These are phyloP conservation scores for Pseudoips prasinana DNA, from an alignment of 2,888 invertebrate species.

Conservation along the genomic window DNA sequence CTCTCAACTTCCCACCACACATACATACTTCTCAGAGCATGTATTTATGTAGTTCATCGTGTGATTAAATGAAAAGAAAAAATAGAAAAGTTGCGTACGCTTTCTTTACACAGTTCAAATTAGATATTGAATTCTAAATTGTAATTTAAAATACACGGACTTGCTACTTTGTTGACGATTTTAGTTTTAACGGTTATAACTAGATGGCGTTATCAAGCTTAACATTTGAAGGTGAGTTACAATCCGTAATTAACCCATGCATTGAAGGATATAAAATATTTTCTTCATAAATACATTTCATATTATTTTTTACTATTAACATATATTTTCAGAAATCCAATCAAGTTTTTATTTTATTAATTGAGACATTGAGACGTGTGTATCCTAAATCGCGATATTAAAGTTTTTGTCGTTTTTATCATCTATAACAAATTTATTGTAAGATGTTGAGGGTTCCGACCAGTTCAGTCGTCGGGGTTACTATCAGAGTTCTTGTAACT, in stretches of 20 bases:
- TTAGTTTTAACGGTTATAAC: conserved; percentile 12
- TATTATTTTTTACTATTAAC: not conserved
- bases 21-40: too few species aligned
- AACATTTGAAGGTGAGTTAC: not conserved
- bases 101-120: too few species aligned
- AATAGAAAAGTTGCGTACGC: too few species aligned
- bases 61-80: too few species aligned
- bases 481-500: conserved; percentile 61
- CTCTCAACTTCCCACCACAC: too few species aligned
- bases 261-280: not conserved
- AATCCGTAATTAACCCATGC: not conserved
- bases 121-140: too few species aligned
- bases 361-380: accelerated
- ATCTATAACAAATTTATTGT: conserved; percentile 19
- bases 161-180: too few species aligned
- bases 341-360: too few species aligned
- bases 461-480: conserved; percentile 77
- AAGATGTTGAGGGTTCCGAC: conserved; percentile 42
- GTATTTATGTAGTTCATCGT: too few species aligned
- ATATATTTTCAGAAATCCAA: accelerated
- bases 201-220: conserved; percentile 50
- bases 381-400: conserved; percentile 48
- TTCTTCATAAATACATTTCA: not conserved
- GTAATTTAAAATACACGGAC: too few species aligned
- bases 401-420: too few species aligned